phyloP scores from a whole-genome alignment of 2,113 vertebrate genomes.

The Myocastor coypus region DNA sequence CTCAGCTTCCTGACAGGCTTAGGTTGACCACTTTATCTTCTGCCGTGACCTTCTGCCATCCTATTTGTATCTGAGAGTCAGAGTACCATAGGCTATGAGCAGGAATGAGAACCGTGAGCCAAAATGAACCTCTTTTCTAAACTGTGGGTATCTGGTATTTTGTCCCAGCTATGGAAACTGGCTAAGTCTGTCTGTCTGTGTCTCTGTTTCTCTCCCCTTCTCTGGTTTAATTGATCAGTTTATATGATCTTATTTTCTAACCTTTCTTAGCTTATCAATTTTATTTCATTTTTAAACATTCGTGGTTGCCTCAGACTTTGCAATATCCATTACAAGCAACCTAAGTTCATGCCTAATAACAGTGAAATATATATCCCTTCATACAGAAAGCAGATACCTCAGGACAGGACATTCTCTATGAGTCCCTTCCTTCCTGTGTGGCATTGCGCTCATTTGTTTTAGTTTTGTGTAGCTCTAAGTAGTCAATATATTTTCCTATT shows the following conservation, averaged over 20 bases:
- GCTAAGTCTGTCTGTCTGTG: background rate
- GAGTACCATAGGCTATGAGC: background rate
- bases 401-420: background rate
- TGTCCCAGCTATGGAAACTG: background rate
- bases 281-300: background rate
- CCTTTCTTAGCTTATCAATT: background rate
- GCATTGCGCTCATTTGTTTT: background rate
- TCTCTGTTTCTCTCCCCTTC: background rate
- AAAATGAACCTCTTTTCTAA: background rate
- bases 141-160: background rate
- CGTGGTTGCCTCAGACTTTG: background rate
- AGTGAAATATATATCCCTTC: background rate
- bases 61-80: background rate
- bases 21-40: background rate
- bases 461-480: background rate
- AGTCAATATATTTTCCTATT: background rate
- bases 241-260: background rate
- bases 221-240: background rate
- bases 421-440: background rate
- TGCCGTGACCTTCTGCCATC: background rate
- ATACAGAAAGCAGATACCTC: background rate
- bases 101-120: background rate
- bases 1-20: background rate
- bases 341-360: background rate
- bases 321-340: background rate